phyloP scores from a whole-genome alignment of 2,797 vertebrate species.

The Trachops cirrhosus region DNA sequence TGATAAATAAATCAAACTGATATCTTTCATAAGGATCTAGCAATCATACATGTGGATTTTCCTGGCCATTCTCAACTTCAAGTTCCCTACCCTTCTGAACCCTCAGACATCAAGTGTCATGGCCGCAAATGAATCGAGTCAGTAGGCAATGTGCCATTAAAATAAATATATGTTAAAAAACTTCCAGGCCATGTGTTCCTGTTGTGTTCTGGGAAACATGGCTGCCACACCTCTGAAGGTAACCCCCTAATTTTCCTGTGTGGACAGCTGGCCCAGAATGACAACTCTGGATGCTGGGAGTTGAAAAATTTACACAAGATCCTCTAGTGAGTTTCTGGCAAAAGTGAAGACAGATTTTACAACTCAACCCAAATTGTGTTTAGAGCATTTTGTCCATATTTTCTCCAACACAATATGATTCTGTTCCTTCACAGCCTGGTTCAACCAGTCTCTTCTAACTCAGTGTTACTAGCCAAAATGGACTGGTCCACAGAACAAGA shows the following conservation, averaged over 20 bases:
- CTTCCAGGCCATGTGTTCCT: neutral
- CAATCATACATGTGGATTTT: neutral
- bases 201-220: neutral
- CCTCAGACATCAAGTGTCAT: neutral
- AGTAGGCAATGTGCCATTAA: neutral
- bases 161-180: neutral
- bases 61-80: neutral
- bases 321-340: neutral
- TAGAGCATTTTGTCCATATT: neutral
- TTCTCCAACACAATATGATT: neutral
- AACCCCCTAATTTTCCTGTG: neutral
- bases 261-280: neutral
- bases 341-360: neutral
- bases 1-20: neutral
- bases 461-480: neutral
- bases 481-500: neutral
- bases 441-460: constrained; percentile 52
- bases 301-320: neutral
- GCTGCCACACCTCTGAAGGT: neutral
- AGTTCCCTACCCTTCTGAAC: neutral
- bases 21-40: neutral
- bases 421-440: neutral
- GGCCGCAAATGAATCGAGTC: neutral
- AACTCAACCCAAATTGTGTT: neutral
- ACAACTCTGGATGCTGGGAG: neutral